Percentiles rank a stretch among this genome's conserved stretches.
Evolutionary conservation across 2,797 vertebrate genomes (phyloP).

Genomic region (Galago senegalensis): DNA sequence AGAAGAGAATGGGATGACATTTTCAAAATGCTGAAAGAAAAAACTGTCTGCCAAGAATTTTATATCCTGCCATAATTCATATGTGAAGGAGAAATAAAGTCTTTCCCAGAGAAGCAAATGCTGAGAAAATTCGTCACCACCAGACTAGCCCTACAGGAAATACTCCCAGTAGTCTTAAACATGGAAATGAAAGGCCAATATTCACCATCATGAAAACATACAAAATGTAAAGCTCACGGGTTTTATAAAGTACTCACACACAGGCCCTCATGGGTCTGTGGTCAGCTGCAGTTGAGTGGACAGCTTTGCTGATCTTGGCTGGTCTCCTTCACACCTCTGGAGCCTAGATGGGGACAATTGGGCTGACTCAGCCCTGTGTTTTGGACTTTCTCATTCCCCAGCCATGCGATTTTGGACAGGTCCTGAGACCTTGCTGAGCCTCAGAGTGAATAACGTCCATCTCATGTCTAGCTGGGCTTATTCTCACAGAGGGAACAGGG

Average conservation of each 20-base stretch:
- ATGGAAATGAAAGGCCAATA: not conserved
- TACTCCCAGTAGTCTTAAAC: not conserved
- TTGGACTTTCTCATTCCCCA: accelerated
- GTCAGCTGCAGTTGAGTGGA: not conserved
- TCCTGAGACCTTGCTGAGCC: not conserved
- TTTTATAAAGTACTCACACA: not conserved
- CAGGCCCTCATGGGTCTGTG: accelerated
- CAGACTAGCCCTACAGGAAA: not conserved
- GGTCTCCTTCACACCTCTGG: not conserved
- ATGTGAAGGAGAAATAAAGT: not conserved
- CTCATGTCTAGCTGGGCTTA: not conserved
- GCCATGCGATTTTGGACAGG: not conserved
- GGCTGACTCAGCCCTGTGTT: not conserved
- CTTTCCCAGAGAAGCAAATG: not conserved
- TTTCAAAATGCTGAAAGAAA: not conserved
- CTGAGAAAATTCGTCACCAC: not conserved
- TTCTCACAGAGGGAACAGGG: not conserved
- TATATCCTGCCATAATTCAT: not conserved
- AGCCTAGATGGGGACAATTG: not conserved
- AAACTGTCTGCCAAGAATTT: not conserved
- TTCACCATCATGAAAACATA: not conserved
- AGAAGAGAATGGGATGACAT: not conserved
- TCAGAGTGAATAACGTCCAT: not conserved
- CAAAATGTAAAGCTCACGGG: not conserved
- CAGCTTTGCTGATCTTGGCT: not conserved